Evolutionary conservation across 2,113 vertebrate species (phyloP).

Genomic region (Phaethornis superciliosus): DNA sequence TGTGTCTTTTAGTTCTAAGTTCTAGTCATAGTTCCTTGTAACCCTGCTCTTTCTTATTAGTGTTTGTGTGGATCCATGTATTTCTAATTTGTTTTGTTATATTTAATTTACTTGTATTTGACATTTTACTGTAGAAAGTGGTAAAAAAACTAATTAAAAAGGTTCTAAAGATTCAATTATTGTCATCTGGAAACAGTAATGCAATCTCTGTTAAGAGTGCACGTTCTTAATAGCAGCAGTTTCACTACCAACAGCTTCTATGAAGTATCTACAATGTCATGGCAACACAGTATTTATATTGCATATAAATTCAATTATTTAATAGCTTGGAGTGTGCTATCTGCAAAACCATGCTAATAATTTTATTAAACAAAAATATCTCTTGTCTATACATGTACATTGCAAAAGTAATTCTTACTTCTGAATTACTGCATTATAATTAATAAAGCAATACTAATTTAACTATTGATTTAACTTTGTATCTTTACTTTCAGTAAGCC

Average conservation of each 20-base stretch:
- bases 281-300: conserved; percentile 17
- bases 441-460: not conserved
- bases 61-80: not conserved
- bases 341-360: not conserved
- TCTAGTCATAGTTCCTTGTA: not conserved
- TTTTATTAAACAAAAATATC: not conserved
- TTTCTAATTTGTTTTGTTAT: not conserved
- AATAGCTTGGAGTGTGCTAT: not conserved
- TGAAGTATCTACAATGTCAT: conserved; percentile 16
- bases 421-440: not conserved
- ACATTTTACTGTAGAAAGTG: not conserved
- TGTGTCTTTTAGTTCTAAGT: not conserved
- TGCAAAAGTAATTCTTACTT: not conserved
- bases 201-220: not conserved
- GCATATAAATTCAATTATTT: conserved; percentile 33
- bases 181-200: conserved; percentile 5
- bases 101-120: not conserved
- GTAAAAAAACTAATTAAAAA: conserved; percentile 6
- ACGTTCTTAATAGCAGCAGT: not conserved
- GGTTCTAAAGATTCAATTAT: conserved; percentile 14
- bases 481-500: not conserved
- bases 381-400: not conserved
- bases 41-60: not conserved
- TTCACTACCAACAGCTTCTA: not conserved
- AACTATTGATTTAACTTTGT: not conserved